Evolutionary conservation across 2,797 vertebrate genomes (phyloP).

Genomic region (Adrianichthys oophorus): DNA sequence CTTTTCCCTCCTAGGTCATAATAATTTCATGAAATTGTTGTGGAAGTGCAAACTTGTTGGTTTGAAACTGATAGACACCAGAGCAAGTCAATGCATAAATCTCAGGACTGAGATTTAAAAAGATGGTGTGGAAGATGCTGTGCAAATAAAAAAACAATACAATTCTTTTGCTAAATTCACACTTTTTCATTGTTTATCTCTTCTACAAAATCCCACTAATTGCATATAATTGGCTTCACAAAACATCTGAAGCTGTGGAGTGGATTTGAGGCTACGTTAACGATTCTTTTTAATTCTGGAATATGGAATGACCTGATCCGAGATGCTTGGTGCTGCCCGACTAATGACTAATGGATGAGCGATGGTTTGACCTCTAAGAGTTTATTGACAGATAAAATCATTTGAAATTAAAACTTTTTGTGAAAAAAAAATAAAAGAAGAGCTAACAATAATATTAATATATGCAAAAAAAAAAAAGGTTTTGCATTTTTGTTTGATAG

Average conservation of each 20-base stretch:
- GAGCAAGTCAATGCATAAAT: slow-evolving; percentile 39
- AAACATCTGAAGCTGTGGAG: slow-evolving; percentile 22
- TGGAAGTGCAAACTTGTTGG: slow-evolving; percentile 40
- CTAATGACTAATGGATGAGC: slow-evolving; percentile 57
- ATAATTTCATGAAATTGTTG: slow-evolving; percentile 28
- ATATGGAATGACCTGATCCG: slow-evolving; percentile 21
- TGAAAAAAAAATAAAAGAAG: slow-evolving; percentile 1
- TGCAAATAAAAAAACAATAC: too few relatives aligned
- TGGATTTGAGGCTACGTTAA: slow-evolving; percentile 52
- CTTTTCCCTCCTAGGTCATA: background rate
- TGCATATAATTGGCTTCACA: slow-evolving; percentile 66
- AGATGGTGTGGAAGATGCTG: slow-evolving; percentile 18
- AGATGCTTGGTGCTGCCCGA: slow-evolving; percentile 27
- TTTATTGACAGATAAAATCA: slow-evolving; percentile 24
- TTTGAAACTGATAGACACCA: slow-evolving; percentile 19
- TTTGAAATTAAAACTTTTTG: slow-evolving; percentile 3
- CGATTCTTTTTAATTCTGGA: slow-evolving; percentile 70
- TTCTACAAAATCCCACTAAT: slow-evolving; percentile 52
- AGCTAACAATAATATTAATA: background rate
- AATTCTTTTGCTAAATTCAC: slow-evolving; percentile 41
- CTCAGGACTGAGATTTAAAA: slow-evolving; percentile 19
- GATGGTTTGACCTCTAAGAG: slow-evolving; percentile 33
- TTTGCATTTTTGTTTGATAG: slow-evolving; percentile 26
- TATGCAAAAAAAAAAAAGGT: background rate
- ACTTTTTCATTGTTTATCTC: slow-evolving; percentile 57